Evolutionary conservation across 53 echinoderm and acorn worm species (phyloP).

Genomic region (Antedon mediterranea): DNA sequence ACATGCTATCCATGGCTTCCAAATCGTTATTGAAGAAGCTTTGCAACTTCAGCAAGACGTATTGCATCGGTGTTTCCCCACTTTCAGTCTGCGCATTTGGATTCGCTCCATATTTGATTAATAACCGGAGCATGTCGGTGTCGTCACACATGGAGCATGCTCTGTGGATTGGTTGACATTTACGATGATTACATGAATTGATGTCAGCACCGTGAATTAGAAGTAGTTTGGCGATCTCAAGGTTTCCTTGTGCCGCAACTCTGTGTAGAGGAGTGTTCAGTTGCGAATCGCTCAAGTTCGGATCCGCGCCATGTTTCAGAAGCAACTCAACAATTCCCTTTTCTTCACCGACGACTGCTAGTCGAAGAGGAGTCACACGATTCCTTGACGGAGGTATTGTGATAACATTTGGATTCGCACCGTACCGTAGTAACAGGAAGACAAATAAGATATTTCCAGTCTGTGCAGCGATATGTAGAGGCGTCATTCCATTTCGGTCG

Average conservation of each 20-base stretch:
- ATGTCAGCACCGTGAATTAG: constrained; percentile 46
- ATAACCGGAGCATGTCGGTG: constrained; percentile 24
- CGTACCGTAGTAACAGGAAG: constrained; percentile 43
- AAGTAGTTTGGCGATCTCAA: constrained; percentile 41
- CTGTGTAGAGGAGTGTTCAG: constrained; percentile 69
- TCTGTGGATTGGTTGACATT: constrained; percentile 57
- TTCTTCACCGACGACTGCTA: constrained; percentile 47
- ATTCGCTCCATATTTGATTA: constrained; percentile 39
- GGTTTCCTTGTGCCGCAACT: constrained; percentile 50
- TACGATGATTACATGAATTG: constrained; percentile 39
- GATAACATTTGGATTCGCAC: constrained; percentile 33
- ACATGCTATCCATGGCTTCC: constrained; percentile 2
- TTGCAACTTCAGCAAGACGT: constrained; percentile 19
- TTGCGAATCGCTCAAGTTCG: constrained; percentile 50
- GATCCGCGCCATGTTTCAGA: constrained; percentile 51
- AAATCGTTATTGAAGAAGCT: background rate
- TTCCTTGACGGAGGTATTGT: background rate
- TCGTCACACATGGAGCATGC: constrained; percentile 37
- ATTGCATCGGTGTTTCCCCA: constrained; percentile 38
- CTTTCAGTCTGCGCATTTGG: constrained; percentile 32
- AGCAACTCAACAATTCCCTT: constrained; percentile 38
- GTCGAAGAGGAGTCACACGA: background rate
- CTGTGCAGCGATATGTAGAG: constrained; percentile 53
- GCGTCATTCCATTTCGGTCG: constrained; percentile 48
- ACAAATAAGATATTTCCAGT: constrained; percentile 47